Evolutionary conservation across 1,140 invertebrate genomes (phyloP).

Genomic region (Drosophila murphyi): DNA sequence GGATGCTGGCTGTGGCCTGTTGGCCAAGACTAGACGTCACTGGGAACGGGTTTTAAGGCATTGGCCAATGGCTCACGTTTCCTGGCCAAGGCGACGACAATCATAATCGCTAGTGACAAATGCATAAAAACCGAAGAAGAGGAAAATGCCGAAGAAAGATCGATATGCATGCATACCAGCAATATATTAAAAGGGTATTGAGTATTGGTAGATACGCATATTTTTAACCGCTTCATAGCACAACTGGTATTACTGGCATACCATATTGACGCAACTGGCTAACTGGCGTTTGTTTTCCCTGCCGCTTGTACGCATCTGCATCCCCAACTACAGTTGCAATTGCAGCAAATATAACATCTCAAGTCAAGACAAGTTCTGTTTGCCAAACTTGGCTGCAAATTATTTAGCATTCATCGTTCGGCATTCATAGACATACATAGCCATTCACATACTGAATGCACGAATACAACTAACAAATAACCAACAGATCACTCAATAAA

Average conservation of each 20-base stretch:
- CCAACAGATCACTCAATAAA: conserved; percentile 30
- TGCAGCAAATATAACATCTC: conserved; percentile 9
- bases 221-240: background rate
- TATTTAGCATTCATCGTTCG: conserved; percentile 21
- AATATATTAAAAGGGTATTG: conserved; percentile 30
- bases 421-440: background rate
- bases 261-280: conserved; percentile 31
- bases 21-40: conserved; percentile 21
- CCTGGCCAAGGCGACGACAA: conserved; percentile 74
- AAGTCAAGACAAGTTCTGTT: conserved; percentile 51
- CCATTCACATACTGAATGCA: conserved; percentile 34
- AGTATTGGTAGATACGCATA: conserved; percentile 1
- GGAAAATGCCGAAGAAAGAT: conserved; percentile 26
- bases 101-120: conserved; percentile 77
- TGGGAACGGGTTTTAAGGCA: conserved; percentile 26
- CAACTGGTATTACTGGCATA: conserved; percentile 43
- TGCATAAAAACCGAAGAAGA: conserved; percentile 37
- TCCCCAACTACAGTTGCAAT: conserved; percentile 8
- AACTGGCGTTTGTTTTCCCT: conserved; percentile 31
- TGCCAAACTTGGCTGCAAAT: conserved; percentile 35
- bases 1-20: conserved; percentile 13
- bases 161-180: conserved; percentile 7
- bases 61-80: conserved; percentile 57
- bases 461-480: conserved; percentile 11
- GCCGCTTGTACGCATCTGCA: conserved; percentile 2